These are phyloP conservation scores for honey bee (Apis mellifera) DNA, from an alignment of 1,140 invertebrate genomes.

Conservation along the genomic window Amel_HAv3.1 CM009940.2:9507001-9507500, in stretches of 20 bases:
- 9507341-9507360: conserved; percentile 66
- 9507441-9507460: conserved; percentile 50
- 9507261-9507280: background rate
- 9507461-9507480: conserved; percentile 63
- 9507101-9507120: conserved; percentile 22
- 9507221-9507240: conserved; percentile 30
- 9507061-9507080: conserved; percentile 37
- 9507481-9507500: conserved; percentile 74
- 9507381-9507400: conserved; percentile 73
- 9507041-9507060: conserved; percentile 57
- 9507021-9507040: conserved; percentile 66
- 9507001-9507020: conserved; percentile 80
- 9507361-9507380: conserved; percentile 77
- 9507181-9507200: conserved; percentile 72
- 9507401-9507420: conserved; percentile 66
- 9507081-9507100: conserved; percentile 44
- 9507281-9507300: background rate
- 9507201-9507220: conserved; percentile 81
- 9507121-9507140: conserved; percentile 36
- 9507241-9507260: background rate
- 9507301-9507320: background rate
- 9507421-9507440: conserved; percentile 60
- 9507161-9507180: conserved; percentile 56
- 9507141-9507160: conserved; percentile 48
- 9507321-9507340: conserved; percentile 65